These are phyloP conservation scores for Pterois miles DNA, from an alignment of 2,797 vertebrate species.

Conservation along the genomic window DNA sequence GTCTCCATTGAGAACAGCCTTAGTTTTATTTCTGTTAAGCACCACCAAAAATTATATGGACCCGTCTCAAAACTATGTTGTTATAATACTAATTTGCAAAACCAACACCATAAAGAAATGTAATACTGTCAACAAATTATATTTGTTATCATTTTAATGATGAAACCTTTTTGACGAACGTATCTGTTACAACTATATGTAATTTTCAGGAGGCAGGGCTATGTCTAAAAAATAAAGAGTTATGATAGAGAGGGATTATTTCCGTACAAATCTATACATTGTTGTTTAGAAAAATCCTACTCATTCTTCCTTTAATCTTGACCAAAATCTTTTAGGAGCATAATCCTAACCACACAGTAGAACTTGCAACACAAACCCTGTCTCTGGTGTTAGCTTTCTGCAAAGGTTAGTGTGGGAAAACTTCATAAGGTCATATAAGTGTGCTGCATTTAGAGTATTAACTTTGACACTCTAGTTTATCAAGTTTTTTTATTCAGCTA, in stretches of 20 bases:
- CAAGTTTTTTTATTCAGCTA: no score
- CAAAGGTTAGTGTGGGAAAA: no score
- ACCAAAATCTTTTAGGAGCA: neutral
- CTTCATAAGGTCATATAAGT: no score
- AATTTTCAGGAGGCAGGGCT: no score
- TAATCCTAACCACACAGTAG: neutral
- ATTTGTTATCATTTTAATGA: neutral
- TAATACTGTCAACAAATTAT: no score
- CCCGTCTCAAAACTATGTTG: neutral
- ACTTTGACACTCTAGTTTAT: no score
- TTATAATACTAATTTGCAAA: neutral
- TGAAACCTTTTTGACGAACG: neutral
- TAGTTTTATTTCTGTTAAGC: neutral
- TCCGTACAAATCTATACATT: no score
- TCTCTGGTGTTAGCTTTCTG: neutral
- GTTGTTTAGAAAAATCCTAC: neutral
- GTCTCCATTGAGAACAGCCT: neutral
- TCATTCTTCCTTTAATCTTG: neutral
- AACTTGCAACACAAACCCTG: neutral
- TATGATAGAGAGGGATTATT: no score
- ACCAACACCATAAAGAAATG: neutral
- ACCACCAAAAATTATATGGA: neutral
- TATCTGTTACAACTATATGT: neutral
- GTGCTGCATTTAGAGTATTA: no score
- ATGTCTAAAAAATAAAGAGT: no score